Evolutionary conservation across 1,140 invertebrate species (phyloP).

Genomic region (Spodoptera litura): DNA sequence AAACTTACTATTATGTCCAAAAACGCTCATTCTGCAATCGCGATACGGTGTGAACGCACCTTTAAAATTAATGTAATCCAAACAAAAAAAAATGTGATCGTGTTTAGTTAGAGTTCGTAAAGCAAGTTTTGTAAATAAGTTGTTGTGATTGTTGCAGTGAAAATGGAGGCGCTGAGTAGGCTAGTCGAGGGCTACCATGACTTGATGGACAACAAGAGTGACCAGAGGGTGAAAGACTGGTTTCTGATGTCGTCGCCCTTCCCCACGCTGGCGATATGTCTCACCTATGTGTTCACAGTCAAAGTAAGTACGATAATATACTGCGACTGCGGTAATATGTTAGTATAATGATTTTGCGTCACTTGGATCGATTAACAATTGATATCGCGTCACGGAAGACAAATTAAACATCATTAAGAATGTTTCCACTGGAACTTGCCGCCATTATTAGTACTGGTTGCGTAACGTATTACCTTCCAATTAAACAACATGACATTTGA

Average conservation of each 20-base stretch:
- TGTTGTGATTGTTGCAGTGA: conserved; percentile 73
- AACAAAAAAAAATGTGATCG: conserved; percentile 22
- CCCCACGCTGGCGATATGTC: conserved; percentile 92
- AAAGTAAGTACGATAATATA: conserved; percentile 87
- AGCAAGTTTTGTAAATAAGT: neutral
- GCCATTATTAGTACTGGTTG: conserved; percentile 7
- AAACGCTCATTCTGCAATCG: conserved; percentile 35
- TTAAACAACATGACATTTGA: conserved; percentile 29
- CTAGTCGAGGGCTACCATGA: conserved; percentile 85
- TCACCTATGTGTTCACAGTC: conserved; percentile 92
- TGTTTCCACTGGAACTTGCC: conserved; percentile 55
- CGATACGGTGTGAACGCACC: conserved; percentile 30
- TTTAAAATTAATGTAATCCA: conserved; percentile 40
- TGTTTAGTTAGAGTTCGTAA: neutral
- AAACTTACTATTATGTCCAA: conserved; percentile 33
- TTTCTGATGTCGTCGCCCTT: conserved; percentile 93
- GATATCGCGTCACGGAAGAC: conserved; percentile 38
- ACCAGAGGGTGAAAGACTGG: conserved; percentile 94
- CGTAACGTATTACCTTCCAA: conserved; percentile 20
- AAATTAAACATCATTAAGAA: conserved; percentile 45
- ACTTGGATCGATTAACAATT: conserved; percentile 38
- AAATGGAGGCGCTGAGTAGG: conserved; percentile 76
- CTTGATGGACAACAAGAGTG: conserved; percentile 91
- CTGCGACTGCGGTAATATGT: conserved; percentile 25
- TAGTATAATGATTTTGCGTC: conserved; percentile 33